phyloP scores from a whole-genome alignment of 2,113 vertebrate genomes.

The Mobula hypostoma region DNA sequence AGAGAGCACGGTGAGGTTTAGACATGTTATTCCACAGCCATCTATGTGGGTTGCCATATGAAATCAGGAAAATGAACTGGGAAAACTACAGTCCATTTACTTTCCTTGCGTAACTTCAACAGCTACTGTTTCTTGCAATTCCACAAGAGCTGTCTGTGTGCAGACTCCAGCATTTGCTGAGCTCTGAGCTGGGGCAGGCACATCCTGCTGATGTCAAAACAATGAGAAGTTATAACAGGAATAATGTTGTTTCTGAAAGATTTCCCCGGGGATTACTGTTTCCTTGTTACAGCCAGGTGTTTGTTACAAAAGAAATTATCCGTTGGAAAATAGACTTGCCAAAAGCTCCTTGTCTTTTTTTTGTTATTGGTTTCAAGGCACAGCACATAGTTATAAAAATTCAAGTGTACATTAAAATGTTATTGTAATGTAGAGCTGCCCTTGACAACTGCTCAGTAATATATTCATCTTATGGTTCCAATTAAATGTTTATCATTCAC shows the following conservation, averaged over 20 bases:
- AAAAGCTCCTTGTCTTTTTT: background rate
- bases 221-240: constrained; percentile 13
- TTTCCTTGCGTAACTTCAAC: background rate
- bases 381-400: background rate
- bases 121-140: constrained; percentile 7
- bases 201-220: constrained; percentile 15
- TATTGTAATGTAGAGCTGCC: background rate
- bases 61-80: background rate
- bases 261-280: background rate
- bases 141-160: background rate
- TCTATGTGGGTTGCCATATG: too few relatives aligned
- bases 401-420: background rate
- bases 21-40: background rate
- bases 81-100: background rate
- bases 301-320: background rate
- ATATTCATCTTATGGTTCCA: background rate
- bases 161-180: background rate
- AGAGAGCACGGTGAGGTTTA: background rate
- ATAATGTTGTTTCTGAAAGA: background rate
- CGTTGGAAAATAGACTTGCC: background rate
- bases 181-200: background rate
- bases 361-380: background rate
- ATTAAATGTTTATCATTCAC: background rate
- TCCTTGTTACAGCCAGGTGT: background rate
- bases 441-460: background rate